A percentile compares a stretch with the other conserved stretches of the same genome.
Conservation (phyloP, 53 echinoderm and acorn worm genomes). For the Holothuria scabra region DNA sequence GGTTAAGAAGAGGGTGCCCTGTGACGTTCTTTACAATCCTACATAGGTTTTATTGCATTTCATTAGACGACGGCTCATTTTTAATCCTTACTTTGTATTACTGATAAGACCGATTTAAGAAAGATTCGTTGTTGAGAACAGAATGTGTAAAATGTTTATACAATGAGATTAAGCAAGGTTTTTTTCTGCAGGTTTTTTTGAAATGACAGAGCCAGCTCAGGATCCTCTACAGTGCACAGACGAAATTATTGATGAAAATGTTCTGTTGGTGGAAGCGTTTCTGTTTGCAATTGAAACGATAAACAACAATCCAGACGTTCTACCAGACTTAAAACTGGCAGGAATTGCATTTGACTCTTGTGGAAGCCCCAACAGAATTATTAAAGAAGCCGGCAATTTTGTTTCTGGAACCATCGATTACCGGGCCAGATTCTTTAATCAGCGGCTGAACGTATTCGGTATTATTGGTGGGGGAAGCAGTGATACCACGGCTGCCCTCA, state of each 20-base stretch:
- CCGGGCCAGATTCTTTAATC: conserved; percentile 57
- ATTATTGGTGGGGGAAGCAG: conserved; percentile 85
- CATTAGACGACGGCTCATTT: no score
- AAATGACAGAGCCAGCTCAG: conserved; percentile 55
- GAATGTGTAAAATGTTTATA: no score
- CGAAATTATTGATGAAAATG: conserved; percentile 61
- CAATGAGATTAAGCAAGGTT: not conserved
- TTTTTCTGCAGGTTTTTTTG: conserved; percentile 73
- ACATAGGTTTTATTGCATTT: no score
- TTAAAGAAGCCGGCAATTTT: conserved; percentile 73
- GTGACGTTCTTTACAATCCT: no score
- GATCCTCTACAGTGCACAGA: conserved; percentile 65
- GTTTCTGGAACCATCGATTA: conserved; percentile 80
- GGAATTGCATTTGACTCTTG: conserved; percentile 90
- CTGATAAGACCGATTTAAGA: no score
- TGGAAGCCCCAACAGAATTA: conserved; percentile 64
- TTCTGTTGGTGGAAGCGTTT: conserved; percentile 85
- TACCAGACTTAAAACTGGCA: conserved; percentile 75
- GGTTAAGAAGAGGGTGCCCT: no score
- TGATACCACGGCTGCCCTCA: conserved; percentile 70
- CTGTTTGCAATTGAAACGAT: conserved; percentile 75
- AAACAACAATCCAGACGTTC: conserved; percentile 60
- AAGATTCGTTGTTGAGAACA: no score
- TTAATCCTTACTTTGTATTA: no score
- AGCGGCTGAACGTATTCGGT: conserved; percentile 63